These are phyloP conservation scores for Acanthosepion lycidas DNA, from an alignment of 2,888 invertebrate genomes.

Conservation along the genomic window DNA sequence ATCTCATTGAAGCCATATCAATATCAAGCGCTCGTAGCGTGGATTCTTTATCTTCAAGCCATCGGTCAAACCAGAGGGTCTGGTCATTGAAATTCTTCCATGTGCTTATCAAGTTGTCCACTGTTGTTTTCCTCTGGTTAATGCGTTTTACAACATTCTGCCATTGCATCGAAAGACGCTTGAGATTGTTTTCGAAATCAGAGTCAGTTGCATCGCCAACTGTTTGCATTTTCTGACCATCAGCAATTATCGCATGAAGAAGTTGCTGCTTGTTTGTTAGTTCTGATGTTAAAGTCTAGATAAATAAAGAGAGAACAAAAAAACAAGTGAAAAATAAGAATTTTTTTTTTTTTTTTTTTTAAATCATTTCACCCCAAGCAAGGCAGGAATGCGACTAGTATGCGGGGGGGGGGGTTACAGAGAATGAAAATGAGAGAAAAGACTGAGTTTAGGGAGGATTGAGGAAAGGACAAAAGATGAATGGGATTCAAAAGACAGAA, in stretches of 20 bases:
- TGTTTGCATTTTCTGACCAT: conserved; percentile 70
- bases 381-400: too few relatives aligned
- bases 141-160: conserved; percentile 69
- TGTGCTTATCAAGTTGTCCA: conserved; percentile 66
- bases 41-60: conserved; percentile 67
- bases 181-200: conserved; percentile 71
- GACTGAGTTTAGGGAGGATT: too few relatives aligned
- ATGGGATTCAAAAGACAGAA: too few relatives aligned
- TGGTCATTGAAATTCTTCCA: conserved; percentile 69
- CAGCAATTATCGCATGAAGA: conserved; percentile 70
- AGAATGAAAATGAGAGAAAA: too few relatives aligned
- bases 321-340: not conserved
- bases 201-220: conserved; percentile 67
- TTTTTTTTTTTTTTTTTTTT: too few relatives aligned
- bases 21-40: conserved; percentile 63
- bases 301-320: conserved; percentile 25
- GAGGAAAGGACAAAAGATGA: too few relatives aligned
- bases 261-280: conserved; percentile 71
- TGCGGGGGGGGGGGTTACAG: too few relatives aligned
- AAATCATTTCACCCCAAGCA: too few relatives aligned
- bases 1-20: conserved; percentile 65
- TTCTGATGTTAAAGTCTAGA: conserved; percentile 70
- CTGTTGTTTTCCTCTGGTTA: conserved; percentile 70
- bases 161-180: conserved; percentile 72
- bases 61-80: conserved; percentile 62